phyloP scores from a whole-genome alignment of 2,797 vertebrate species.

The Euthynnus affinis region DNA sequence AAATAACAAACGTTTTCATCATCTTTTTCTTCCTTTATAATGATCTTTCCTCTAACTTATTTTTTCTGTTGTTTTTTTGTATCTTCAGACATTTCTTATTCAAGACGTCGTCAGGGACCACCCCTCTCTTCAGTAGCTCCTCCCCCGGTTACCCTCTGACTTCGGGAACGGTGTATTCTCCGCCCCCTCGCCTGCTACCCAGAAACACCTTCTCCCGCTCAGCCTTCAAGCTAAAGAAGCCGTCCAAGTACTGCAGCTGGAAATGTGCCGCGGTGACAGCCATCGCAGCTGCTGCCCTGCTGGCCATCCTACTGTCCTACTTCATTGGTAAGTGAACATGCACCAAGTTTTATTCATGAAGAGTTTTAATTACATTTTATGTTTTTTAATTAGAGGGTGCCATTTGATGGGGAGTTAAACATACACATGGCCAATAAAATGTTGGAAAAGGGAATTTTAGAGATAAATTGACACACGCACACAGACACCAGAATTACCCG shows the following conservation, averaged over 20 bases:
- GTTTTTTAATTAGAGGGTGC: constrained; percentile 21
- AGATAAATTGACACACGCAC: background rate
- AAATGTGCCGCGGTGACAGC: constrained; percentile 97
- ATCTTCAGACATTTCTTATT: constrained; percentile 95
- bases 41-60: constrained; percentile 32
- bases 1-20: background rate
- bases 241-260: constrained; percentile 99
- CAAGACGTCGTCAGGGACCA: constrained; percentile 98
- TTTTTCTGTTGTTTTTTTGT: constrained; percentile 16
- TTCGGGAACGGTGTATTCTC: constrained; percentile 98
- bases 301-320: constrained; percentile 96
- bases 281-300: constrained; percentile 93
- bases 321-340: constrained; percentile 91
- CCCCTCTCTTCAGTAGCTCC: constrained; percentile 97
- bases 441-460: background rate
- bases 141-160: constrained; percentile 97
- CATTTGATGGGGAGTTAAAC: background rate
- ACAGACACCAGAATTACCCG: background rate
- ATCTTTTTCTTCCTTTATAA: background rate
- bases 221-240: constrained; percentile 99
- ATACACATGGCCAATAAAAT: constrained; percentile 20
- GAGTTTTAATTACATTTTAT: constrained; percentile 24
- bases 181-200: constrained; percentile 95
- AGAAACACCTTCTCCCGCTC: constrained; percentile 98
- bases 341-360: constrained; percentile 12